Conservation (phyloP, 2,888 invertebrate genomes). For the Amiota communis region DNA sequence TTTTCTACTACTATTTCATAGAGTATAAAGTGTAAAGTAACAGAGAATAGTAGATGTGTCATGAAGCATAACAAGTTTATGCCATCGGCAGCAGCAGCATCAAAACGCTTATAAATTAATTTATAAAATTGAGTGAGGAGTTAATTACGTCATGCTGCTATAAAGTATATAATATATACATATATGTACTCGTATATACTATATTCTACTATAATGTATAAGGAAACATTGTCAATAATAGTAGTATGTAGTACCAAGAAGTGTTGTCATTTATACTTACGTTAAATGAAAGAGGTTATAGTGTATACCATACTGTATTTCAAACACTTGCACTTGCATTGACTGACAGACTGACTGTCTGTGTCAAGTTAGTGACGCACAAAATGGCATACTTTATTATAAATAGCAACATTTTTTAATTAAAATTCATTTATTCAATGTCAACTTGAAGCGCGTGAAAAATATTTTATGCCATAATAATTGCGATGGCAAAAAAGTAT, state of each 20-base stretch:
- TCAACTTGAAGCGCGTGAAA: slow-evolving; percentile 44
- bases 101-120: not conserved
- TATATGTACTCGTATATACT: not conserved
- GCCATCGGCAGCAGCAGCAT: not conserved
- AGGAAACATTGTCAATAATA: no score
- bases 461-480: slow-evolving; percentile 44
- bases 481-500: not conserved
- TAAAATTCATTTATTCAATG: slow-evolving; percentile 59
- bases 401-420: slow-evolving; percentile 47
- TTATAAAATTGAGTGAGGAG: slow-evolving; percentile 5
- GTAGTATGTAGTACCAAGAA: no score
- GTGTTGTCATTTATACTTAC: no score
- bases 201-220: no score
- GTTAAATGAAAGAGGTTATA: no score
- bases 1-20: no score
- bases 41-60: no score
- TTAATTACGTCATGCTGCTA: not conserved
- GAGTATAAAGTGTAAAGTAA: no score
- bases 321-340: not conserved
- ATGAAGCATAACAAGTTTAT: not conserved
- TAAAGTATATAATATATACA: not conserved
- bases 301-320: no score
- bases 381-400: not conserved
- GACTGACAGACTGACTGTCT: not conserved
- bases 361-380: not conserved